These are phyloP conservation scores for Cebus imitator DNA, from an alignment of 2,113 vertebrate species.

Conservation along the genomic window DNA sequence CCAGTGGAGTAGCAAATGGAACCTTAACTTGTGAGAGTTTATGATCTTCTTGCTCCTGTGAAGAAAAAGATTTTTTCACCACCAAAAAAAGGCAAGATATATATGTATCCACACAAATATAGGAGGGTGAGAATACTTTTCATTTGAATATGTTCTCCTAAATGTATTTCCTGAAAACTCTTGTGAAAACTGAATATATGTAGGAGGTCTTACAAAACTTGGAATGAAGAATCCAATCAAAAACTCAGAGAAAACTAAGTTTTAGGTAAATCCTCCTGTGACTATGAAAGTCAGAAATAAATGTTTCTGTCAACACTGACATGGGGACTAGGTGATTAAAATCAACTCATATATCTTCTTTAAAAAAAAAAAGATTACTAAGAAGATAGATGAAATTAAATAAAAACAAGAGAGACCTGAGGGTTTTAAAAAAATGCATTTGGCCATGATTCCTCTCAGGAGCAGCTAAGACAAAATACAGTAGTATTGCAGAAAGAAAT, in stretches of 20 bases:
- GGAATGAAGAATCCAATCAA: constrained; percentile 7
- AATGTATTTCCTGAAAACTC: neutral
- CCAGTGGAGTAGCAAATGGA: neutral
- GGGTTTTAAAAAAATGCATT: neutral
- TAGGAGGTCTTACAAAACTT: neutral
- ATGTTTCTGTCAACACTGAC: neutral
- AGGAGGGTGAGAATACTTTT: neutral
- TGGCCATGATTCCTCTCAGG: neutral
- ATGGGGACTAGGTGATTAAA: neutral
- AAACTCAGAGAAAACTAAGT: neutral
- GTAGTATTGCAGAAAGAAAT: constrained; percentile 8
- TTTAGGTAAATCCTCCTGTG: constrained; percentile 9
- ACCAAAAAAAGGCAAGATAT: neutral
- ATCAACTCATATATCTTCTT: neutral
- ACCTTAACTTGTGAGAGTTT: neutral
- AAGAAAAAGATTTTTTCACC: neutral
- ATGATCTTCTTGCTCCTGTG: neutral
- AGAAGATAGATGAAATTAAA: constrained; percentile 2
- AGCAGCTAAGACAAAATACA: neutral
- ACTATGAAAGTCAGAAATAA: constrained; percentile 24
- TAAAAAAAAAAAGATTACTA: neutral
- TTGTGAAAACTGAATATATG: neutral
- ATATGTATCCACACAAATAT: neutral
- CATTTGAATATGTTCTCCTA: neutral
- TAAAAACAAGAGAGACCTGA: neutral